Evolutionary conservation across 2,113 vertebrate species (phyloP).

Genomic region (Carettochelys insculpta): DNA sequence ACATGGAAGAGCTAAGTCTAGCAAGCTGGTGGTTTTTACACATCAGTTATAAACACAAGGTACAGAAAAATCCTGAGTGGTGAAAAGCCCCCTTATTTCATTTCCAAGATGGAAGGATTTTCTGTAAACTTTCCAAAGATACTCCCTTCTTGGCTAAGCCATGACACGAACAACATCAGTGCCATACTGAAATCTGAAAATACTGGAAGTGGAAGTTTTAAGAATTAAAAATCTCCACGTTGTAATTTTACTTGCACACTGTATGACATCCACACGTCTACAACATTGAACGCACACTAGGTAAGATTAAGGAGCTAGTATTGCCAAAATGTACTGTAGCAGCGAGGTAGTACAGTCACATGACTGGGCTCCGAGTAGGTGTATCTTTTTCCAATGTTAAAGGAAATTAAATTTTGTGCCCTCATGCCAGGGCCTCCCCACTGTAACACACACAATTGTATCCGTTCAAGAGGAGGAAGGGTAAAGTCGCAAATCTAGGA

Average conservation of each 20-base stretch:
- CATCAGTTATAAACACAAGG: background rate
- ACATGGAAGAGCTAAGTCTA: background rate
- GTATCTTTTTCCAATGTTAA: background rate
- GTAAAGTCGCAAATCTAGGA: background rate
- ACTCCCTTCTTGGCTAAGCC: background rate
- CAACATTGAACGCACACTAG: rapidly evolving
- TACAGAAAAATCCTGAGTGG: background rate
- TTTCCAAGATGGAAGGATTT: rapidly evolving
- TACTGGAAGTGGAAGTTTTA: background rate
- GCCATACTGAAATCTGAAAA: background rate
- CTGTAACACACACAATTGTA: background rate
- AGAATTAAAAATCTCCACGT: background rate
- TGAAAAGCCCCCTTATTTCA: background rate
- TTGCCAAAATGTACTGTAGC: rapidly evolving
- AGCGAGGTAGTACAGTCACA: background rate
- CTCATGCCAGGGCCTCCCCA: background rate
- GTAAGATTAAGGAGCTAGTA: rapidly evolving
- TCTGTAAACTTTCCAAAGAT: background rate
- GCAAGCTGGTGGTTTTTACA: background rate
- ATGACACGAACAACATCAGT: background rate
- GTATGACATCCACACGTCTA: rapidly evolving
- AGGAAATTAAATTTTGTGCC: background rate
- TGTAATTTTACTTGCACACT: background rate
- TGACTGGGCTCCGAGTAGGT: background rate
- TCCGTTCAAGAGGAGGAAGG: background rate